These are phyloP conservation scores for Scelioninae gen. 1 DNA, from an alignment of 2,888 invertebrate species.

Conservation along the genomic window DNA sequence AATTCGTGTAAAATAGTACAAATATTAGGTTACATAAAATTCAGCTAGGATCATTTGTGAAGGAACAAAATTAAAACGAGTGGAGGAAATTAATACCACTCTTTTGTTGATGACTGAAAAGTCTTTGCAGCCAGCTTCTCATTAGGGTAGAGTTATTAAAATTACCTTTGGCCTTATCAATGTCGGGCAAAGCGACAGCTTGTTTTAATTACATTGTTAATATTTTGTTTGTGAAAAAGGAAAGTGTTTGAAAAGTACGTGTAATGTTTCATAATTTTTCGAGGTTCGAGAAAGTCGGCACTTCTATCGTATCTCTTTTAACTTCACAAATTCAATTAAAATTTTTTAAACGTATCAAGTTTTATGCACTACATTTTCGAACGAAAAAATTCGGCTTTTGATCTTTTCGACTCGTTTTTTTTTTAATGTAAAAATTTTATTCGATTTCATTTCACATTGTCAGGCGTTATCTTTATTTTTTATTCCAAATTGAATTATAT, in stretches of 20 bases:
- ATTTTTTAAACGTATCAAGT: constrained; percentile 27
- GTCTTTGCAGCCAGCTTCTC: constrained; percentile 47
- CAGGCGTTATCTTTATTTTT: constrained; percentile 36
- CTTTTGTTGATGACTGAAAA: constrained; percentile 51
- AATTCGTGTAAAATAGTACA: constrained; percentile 29
- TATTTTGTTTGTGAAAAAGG: constrained; percentile 50
- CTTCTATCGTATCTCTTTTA: constrained; percentile 14
- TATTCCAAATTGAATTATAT: constrained; percentile 38
- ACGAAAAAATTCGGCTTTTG: constrained; percentile 25
- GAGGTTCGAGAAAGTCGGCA: constrained; percentile 6
- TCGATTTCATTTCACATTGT: constrained; percentile 23
- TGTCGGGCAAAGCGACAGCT: constrained; percentile 44
- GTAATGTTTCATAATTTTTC: constrained; percentile 19
- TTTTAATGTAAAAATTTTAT: constrained; percentile 20
- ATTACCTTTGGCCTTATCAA: constrained; percentile 42
- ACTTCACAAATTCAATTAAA: constrained; percentile 30
- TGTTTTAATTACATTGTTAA: constrained; percentile 55
- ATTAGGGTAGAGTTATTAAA: constrained; percentile 52
- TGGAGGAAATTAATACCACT: constrained; percentile 28
- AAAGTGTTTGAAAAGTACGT: constrained; percentile 1
- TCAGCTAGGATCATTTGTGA: constrained; percentile 24
- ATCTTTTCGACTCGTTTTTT: constrained; percentile 30
- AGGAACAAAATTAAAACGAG: constrained; percentile 36
- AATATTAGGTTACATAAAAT: constrained; percentile 34
- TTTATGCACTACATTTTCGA: constrained; percentile 17